Conservation (phyloP, 2,797 vertebrate species). For the Gambusia yucatana region DNA sequence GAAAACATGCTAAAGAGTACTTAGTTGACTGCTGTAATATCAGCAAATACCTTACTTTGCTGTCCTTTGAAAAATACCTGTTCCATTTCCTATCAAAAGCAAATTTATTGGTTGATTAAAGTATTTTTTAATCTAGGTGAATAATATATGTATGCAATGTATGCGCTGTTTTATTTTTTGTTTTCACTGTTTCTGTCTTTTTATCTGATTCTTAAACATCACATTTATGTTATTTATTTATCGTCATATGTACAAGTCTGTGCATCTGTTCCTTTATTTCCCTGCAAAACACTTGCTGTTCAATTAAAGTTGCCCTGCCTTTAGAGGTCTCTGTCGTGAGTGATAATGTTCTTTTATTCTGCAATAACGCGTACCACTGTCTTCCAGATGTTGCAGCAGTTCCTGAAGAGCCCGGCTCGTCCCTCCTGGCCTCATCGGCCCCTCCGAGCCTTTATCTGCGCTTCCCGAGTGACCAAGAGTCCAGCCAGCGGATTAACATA, state of each 20-base stretch:
- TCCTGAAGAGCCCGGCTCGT: slow-evolving; percentile 27
- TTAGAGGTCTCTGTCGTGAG: neutral
- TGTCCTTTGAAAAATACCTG: neutral
- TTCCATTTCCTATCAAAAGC: neutral
- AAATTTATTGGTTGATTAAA: neutral
- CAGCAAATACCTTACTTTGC: neutral
- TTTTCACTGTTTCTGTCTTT: neutral
- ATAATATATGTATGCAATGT: neutral
- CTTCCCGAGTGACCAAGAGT: slow-evolving; percentile 91
- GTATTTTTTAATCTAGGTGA: neutral
- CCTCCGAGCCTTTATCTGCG: slow-evolving; percentile 81
- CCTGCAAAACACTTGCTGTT: neutral
- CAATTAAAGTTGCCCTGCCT: neutral
- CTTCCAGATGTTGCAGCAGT: slow-evolving; percentile 44
- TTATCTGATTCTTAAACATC: neutral
- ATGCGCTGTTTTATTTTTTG: neutral
- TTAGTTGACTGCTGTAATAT: neutral
- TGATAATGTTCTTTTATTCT: neutral
- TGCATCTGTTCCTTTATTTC: neutral
- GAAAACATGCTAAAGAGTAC: neutral
- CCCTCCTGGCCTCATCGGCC: slow-evolving; percentile 54
- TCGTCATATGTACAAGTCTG: neutral
- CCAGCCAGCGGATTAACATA: slow-evolving; percentile 92
- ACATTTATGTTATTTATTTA: neutral
- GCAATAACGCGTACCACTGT: slow-evolving; percentile 21